These are phyloP conservation scores for Accipiter cooperii DNA, from an alignment of 2,113 vertebrate genomes.

Conservation along the genomic window DNA sequence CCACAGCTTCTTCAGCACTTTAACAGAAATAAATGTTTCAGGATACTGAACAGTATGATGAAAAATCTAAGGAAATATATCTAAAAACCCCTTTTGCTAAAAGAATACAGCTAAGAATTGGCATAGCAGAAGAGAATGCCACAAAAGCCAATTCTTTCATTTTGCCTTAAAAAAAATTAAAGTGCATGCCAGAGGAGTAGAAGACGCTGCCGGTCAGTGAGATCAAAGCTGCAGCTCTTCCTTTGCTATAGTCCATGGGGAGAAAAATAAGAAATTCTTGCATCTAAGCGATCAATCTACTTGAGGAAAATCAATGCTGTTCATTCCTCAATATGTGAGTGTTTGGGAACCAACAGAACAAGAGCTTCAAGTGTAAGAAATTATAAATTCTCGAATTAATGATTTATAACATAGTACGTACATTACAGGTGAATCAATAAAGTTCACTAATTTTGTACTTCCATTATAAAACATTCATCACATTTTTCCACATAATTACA, in stretches of 20 bases:
- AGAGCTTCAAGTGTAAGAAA: background rate
- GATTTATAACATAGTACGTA: background rate
- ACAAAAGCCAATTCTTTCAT: background rate
- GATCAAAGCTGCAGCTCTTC: slow-evolving; percentile 18
- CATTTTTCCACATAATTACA: background rate
- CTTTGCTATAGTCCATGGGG: background rate
- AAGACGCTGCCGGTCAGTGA: background rate
- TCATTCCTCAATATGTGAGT: background rate
- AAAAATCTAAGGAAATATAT: background rate
- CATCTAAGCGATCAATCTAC: background rate
- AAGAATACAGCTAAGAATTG: background rate
- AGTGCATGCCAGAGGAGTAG: background rate
- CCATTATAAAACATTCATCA: background rate
- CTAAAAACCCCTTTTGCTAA: background rate
- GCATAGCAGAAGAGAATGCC: background rate
- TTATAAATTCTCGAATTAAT: background rate
- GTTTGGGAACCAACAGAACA: background rate
- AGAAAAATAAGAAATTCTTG: background rate
- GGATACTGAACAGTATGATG: background rate
- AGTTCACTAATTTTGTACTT: background rate
- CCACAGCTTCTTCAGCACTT: background rate
- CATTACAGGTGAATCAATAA: background rate
- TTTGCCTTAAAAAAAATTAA: background rate
- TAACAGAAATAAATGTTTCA: background rate
- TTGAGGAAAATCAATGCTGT: background rate